Evolutionary conservation across 2,888 invertebrate genomes (phyloP), one percentile per base, ranked within the genome.

Genomic region (Anarsia innoxiella): DNA sequence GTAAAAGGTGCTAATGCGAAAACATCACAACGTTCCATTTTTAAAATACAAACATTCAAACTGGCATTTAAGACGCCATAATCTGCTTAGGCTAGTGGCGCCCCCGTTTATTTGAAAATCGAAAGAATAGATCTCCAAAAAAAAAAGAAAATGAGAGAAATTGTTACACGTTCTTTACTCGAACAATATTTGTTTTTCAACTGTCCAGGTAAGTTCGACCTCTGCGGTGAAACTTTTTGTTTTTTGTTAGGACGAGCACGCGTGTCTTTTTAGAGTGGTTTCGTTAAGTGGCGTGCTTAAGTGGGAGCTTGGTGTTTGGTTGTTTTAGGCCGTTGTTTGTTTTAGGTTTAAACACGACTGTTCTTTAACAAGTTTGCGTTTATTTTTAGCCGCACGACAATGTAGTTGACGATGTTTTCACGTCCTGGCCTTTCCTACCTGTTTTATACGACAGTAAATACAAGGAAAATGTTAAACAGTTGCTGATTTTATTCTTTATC

Each of bases 1-100:
- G 74, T 83, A 78, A 82, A 83, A 82, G 79, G 83, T 77, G 83
- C 66, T 83, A 83, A 83, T 63, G 66, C 69, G 68, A 74, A 82
- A 78, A 68, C 67, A 70, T 59, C 66, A 74, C 69, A 70, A 56
- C 50, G 67, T 66, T 61, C 74, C 75, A 73, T 78, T 77, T 77
- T 76, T 73, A 65, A 62, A 76, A 71, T 55, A 57, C 64, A 77
- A 82, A 80, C 69, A 78, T 48, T 57, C 53, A 49, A 60, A 62
- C 59, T 63, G 64, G 66, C 62, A 60, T 63, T 71, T 70, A 75
- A 68, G 37, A 69, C 63, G 64, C 76, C 61, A 75, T 83, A 82
- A 83, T 82, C 78, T 71, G 65, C 64, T 65, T 52, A 63, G 59
- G 53, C 50, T 54, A 50, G 59, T 68, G 80, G 79, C 78, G 79